Base-by-base conservation (phyloP, 2,113 vertebrate genomes). In the Gopherus evgoodei region DNA sequence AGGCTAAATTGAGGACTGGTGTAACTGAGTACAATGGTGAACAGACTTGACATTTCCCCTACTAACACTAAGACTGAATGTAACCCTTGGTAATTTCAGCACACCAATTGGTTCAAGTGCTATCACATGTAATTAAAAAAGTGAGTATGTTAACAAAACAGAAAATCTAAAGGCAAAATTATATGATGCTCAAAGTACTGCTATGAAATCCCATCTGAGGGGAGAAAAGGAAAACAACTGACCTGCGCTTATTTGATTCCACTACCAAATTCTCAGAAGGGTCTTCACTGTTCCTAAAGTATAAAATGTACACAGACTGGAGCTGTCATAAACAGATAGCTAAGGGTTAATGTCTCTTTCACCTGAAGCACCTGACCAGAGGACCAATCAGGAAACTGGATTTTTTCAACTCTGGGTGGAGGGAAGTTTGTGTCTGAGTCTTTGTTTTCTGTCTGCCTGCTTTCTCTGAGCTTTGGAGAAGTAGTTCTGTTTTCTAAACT, bases 41-140 rank as follows among this genome's bases (percentile, higher is more conserved):
- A 62, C 59, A 62, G 59, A 62, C 29, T 54, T 31, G 29, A 14
- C 59, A 62, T 62, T 62, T 62, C 12, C 29, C 11, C 27, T 31
- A 62, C 12, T 62, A 62, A 62, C 29, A 7, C 59, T 14, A 29
- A 62, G 59, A 54, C 21, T 22, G 25, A 84, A 76, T 87, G 78
- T 86, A 8, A 75, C 6, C 17, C 57, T 90, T 80, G 56, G 54
- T 8, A 62, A 56, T 56, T 89, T 31, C 35, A 82, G 3, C 84
- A 3, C 13, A 29, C 24, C 0, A 0, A 9, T 4, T 2, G 5
- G 31, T 83, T 54, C 6, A 78, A 82, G 54, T 78, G 4, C 2
- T 54, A 69, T 3, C 1, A 69, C 14, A 31, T 31, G 1, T 2
- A 56, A 17, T 49, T 84, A 92, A 59, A 22, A 31, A 27, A 54